Conservation (phyloP, 1,140 invertebrate species). For the Saccostrea glomerata region DNA sequence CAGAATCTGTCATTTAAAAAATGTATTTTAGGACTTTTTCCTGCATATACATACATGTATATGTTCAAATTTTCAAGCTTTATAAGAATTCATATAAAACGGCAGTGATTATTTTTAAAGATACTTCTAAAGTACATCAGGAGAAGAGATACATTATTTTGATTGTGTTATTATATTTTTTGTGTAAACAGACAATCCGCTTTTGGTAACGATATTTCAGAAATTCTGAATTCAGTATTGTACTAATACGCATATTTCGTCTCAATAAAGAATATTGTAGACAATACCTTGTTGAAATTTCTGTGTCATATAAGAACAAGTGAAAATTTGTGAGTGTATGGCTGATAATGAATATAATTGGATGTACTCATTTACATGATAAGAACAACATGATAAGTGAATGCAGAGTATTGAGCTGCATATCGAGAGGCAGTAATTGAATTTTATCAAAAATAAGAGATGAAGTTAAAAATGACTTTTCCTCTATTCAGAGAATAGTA, state of each 20-base stretch:
- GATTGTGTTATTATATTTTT: neutral
- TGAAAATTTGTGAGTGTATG: too few species aligned
- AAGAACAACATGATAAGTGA: too few species aligned
- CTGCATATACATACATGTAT: too few species aligned
- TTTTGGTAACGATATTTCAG: neutral
- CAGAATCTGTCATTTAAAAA: neutral
- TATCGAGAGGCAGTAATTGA: too few species aligned
- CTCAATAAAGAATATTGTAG: constrained; percentile 8
- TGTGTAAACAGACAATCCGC: neutral
- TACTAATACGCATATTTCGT: neutral
- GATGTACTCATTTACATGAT: too few species aligned
- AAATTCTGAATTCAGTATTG: neutral
- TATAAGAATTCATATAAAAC: neutral
- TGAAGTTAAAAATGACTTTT: too few species aligned
- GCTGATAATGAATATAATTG: too few species aligned
- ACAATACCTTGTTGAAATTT: neutral
- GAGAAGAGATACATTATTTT: too few species aligned
- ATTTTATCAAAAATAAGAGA: too few species aligned
- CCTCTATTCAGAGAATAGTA: too few species aligned
- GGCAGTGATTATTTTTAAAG: neutral
- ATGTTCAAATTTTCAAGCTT: neutral
- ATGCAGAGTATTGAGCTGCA: too few species aligned
- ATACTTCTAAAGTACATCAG: neutral
- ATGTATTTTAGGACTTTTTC: neutral
- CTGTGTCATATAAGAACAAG: too few species aligned